A percentile compares a stretch with the other conserved stretches of the same genome.
Conservation (phyloP, 2,113 vertebrate genomes). For the Clarias batrachus region DNA sequence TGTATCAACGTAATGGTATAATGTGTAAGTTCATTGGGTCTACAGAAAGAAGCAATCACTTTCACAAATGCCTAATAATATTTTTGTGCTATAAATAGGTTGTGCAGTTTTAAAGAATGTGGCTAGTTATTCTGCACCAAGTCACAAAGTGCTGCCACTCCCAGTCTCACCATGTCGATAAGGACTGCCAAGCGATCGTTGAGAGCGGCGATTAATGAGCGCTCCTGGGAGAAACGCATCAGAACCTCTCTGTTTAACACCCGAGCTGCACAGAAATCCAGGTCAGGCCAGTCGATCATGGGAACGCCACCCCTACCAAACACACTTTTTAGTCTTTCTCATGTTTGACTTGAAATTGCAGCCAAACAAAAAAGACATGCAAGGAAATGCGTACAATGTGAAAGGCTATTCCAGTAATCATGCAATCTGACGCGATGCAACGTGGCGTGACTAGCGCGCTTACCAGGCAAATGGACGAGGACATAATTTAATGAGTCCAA, state of each 20-base stretch:
- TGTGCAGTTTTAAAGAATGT: not conserved
- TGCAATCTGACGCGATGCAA: not conserved
- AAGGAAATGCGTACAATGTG: not conserved
- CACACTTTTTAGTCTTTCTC: slow-evolving; percentile 16
- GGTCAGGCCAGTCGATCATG: slow-evolving; percentile 54
- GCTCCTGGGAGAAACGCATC: slow-evolving; percentile 62
- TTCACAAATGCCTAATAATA: not conserved
- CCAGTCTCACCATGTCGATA: slow-evolving; percentile 69
- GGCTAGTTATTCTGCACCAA: not conserved
- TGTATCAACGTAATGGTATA: not conserved
- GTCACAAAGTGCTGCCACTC: not conserved
- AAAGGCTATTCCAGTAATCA: not conserved
- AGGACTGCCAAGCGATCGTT: slow-evolving; percentile 71
- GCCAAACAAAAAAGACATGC: slow-evolving; percentile 6
- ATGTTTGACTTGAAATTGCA: slow-evolving; percentile 13
- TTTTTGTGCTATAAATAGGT: not conserved
- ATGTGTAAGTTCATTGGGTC: not conserved
- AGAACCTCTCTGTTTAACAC: slow-evolving; percentile 62
- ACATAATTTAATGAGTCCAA: not conserved
- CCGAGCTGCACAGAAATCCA: slow-evolving; percentile 67
- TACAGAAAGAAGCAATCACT: slow-evolving; percentile 8
- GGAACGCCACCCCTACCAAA: slow-evolving; percentile 55
- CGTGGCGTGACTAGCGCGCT: not conserved
- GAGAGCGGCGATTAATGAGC: slow-evolving; percentile 64
- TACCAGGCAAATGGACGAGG: slow-evolving; percentile 18